phyloP scores from a whole-genome alignment of 1,140 invertebrate species.

The Mya arenaria region DNA sequence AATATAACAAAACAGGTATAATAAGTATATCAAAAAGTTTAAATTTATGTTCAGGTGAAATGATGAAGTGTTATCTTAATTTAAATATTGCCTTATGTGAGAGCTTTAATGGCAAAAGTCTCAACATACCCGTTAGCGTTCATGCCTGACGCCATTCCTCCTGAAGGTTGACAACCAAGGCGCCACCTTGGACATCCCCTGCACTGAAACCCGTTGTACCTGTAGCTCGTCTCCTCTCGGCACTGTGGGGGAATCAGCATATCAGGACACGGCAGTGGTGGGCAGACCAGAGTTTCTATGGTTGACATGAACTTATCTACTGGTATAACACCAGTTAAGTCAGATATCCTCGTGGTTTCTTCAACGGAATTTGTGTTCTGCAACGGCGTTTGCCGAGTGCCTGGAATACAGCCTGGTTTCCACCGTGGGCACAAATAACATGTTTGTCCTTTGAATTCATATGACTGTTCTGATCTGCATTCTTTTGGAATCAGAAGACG shows the following conservation, averaged over 20 bases:
- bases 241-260: constrained; percentile 30
- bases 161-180: neutral
- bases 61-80: too few species aligned
- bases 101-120: neutral
- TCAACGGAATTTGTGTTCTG: neutral
- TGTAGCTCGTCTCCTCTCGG: constrained; percentile 8
- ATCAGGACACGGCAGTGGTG: constrained; percentile 30
- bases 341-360: constrained; percentile 1
- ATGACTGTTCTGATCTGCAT: constrained; percentile 11
- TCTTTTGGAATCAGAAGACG: constrained; percentile 12
- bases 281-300: constrained; percentile 4
- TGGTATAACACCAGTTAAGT: constrained; percentile 25
- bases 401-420: neutral
- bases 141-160: neutral
- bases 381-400: neutral
- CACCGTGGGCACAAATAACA: constrained; percentile 35
- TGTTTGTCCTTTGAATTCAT: constrained; percentile 26
- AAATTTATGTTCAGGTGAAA: too few species aligned
- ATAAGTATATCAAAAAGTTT: too few species aligned
- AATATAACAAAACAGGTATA: too few species aligned
- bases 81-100: too few species aligned
- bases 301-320: constrained; percentile 5
- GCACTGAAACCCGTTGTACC: constrained; percentile 14
- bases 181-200: constrained; percentile 36
- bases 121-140: constrained; percentile 46